These are phyloP conservation scores for Carcina quercana DNA, from an alignment of 2,888 invertebrate genomes.

Conservation along the genomic window DNA sequence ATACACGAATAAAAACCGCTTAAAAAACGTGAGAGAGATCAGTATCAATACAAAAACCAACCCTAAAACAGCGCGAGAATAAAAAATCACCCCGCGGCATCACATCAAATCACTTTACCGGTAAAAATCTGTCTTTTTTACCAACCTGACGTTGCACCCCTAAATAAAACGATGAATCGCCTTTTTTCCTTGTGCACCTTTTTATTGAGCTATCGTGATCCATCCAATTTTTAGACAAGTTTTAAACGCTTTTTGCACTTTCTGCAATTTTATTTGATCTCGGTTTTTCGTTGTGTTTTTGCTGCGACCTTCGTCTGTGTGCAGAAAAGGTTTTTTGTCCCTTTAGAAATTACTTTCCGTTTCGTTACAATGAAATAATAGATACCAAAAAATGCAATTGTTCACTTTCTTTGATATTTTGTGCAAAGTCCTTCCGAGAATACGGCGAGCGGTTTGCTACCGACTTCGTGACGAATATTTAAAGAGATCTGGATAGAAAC, in stretches of 20 bases:
- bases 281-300: too few species aligned
- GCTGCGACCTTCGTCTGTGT: neutral
- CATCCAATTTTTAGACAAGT: neutral
- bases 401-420: constrained; percentile 43
- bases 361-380: constrained; percentile 25
- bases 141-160: constrained; percentile 39
- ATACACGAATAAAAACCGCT: constrained; percentile 39
- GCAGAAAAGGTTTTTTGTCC: neutral
- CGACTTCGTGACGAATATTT: constrained; percentile 19
- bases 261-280: too few species aligned
- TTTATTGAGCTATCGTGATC: too few species aligned
- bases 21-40: constrained; percentile 69
- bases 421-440: constrained; percentile 58
- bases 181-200: constrained; percentile 16
- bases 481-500: constrained; percentile 12
- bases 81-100: constrained; percentile 46
- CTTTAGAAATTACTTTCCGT: constrained; percentile 26
- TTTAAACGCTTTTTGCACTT: neutral
- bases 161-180: constrained; percentile 19
- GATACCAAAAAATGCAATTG: constrained; percentile 21
- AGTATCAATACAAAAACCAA: constrained; percentile 51
- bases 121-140: constrained; percentile 57
- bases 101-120: constrained; percentile 39
- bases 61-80: constrained; percentile 29
- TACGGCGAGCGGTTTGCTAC: constrained; percentile 32